Percentiles rank a stretch among this genome's conserved stretches.
These are phyloP conservation scores for Calcarius ornatus DNA, from an alignment of 2,113 vertebrate species.

Conservation along the genomic window DNA sequence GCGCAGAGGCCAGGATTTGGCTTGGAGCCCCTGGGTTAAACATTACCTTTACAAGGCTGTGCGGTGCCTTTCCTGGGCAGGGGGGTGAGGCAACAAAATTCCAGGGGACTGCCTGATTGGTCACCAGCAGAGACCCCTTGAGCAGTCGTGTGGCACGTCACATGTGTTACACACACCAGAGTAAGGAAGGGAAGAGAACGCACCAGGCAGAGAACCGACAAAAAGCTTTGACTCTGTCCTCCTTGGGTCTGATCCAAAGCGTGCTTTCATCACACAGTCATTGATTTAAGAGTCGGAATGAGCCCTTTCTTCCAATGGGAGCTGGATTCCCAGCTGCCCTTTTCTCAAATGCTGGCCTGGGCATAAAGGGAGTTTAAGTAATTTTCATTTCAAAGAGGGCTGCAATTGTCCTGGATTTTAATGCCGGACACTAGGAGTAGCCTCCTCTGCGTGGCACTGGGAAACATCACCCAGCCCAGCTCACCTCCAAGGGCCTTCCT, in stretches of 20 bases:
- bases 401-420: not conserved
- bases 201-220: not conserved
- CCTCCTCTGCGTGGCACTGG: not conserved
- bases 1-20: constrained; percentile 17
- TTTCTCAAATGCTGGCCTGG: constrained; percentile 3
- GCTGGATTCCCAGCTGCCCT: constrained; percentile 31
- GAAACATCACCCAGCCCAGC: not conserved
- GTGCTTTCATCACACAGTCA: constrained; percentile 42
- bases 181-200: not conserved
- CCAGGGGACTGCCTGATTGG: not conserved
- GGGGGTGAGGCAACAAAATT: not conserved
- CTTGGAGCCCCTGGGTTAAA: constrained; percentile 38
- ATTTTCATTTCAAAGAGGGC: constrained; percentile 50
- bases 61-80: not conserved
- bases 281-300: constrained; percentile 29
- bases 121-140: not conserved
- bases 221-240: constrained; percentile 14
- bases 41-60: not conserved
- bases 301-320: constrained; percentile 25
- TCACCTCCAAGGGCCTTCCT: not conserved
- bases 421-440: not conserved
- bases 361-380: constrained; percentile 12
- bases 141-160: not conserved
- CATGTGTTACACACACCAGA: accelerated
- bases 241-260: constrained; percentile 42